Evolutionary conservation across 2,797 vertebrate species (phyloP).

Genomic region (Karalla daura): DNA sequence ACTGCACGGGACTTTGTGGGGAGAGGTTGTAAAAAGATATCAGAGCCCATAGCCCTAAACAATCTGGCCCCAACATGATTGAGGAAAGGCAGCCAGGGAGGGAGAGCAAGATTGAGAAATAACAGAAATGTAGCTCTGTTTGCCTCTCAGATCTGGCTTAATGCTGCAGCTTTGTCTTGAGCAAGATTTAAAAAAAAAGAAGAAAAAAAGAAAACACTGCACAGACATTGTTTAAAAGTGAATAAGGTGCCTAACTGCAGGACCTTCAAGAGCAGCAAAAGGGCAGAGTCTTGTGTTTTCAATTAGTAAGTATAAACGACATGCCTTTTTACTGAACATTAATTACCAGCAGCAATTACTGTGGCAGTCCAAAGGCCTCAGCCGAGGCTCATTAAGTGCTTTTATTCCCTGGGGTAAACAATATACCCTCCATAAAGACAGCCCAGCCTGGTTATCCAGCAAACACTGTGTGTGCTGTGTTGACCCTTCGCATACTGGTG

Average conservation of each 20-base stretch:
- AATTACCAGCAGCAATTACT: constrained; percentile 77
- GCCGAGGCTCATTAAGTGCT: constrained; percentile 67
- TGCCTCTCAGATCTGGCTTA: constrained; percentile 15
- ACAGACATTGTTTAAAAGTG: constrained; percentile 2
- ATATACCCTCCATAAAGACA: constrained; percentile 32
- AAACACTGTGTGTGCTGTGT: not conserved
- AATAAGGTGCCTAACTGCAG: constrained; percentile 7
- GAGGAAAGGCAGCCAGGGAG: constrained; percentile 25
- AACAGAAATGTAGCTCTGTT: constrained; percentile 9
- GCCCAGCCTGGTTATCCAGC: constrained; percentile 9
- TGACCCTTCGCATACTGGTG: not conserved
- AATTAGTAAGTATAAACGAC: constrained; percentile 71
- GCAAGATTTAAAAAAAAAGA: too few relatives aligned
- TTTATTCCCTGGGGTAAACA: constrained; percentile 63
- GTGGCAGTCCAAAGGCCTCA: constrained; percentile 56
- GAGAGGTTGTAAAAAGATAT: constrained; percentile 69
- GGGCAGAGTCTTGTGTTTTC: constrained; percentile 75
- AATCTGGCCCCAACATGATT: constrained; percentile 41
- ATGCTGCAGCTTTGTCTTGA: constrained; percentile 26
- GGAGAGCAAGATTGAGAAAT: constrained; percentile 29
- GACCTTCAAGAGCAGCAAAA: constrained; percentile 53
- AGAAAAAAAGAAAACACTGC: constrained; percentile 20
- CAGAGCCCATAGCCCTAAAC: constrained; percentile 55
- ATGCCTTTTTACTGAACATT: constrained; percentile 67
- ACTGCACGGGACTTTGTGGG: constrained; percentile 52